Evolutionary conservation across 2,113 vertebrate species (phyloP).

Genomic region (Camelus bactrianus): DNA sequence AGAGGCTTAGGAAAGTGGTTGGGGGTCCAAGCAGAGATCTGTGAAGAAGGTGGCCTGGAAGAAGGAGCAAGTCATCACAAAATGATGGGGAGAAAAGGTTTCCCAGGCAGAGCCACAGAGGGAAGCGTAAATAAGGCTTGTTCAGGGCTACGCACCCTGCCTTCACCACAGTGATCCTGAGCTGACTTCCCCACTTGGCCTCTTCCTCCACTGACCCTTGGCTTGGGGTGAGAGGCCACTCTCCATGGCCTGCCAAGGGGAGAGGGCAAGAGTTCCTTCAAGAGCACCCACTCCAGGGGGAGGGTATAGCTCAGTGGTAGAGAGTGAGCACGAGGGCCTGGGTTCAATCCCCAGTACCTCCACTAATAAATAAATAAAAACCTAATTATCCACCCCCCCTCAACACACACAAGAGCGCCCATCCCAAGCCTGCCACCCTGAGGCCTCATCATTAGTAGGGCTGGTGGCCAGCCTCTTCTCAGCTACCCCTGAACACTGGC

Average conservation of each 20-base stretch:
- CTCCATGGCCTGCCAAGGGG: not conserved
- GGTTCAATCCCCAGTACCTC: no score
- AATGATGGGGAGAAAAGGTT: not conserved
- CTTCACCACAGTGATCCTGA: not conserved
- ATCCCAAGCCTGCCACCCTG: not conserved
- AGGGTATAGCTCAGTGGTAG: no score
- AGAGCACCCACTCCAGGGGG: not conserved
- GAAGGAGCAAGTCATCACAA: not conserved
- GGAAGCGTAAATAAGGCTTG: not conserved
- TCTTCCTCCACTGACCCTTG: not conserved
- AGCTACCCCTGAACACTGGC: not conserved
- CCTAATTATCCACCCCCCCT: no score
- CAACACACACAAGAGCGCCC: not conserved
- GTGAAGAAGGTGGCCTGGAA: not conserved
- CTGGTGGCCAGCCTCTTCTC: not conserved
- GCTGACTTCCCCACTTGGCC: not conserved
- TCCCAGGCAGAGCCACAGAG: constrained; percentile 22
- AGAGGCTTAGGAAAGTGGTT: not conserved
- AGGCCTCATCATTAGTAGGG: not conserved
- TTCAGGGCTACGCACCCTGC: not conserved
- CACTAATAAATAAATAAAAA: no score
- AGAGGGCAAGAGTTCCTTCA: not conserved
- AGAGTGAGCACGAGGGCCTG: no score
- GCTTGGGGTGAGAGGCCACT: not conserved
- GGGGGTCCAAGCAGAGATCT: not conserved